Base-by-base conservation (phyloP, 2,888 invertebrate genomes). In the Suillia variegata region DNA sequence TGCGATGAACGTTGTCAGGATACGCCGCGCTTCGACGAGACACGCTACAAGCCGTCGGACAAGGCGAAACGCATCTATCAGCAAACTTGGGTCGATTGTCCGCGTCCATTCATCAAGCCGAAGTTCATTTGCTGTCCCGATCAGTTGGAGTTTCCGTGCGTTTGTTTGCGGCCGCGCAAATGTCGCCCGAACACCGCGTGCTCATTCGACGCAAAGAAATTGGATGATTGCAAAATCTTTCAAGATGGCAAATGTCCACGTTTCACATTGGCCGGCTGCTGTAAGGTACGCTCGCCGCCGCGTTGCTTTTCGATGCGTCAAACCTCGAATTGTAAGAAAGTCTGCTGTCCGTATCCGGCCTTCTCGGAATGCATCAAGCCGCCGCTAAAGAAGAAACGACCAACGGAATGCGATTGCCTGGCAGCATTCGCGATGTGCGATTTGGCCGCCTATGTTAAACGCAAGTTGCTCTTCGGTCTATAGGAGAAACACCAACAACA, bases 41-140 rank as follows among this genome's bases (percentile, higher is more conserved):
- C 77, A 12, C 78, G 77, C 49, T 80, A 77, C 17, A 67, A 71
- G 2, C 69, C 69, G 5, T 74, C 73, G 1, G 75, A 80, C 45
- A 78, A 79, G 61, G 64, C 70, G 0, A 75, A 69, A 13, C 71
- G 76, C 1, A 67, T 62, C 38, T 80, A 80, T 55, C 76, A 73
- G 66, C 80, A 78, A 52, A 80, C 80, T 3, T 80, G 80, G 80
- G 70, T 77, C 0, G 62, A 69, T 13, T 80, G 80, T 34, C 78
- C 80, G 0, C 63, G 72, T 1, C 2, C 70, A 6, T 45, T 64
- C 24, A 65, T 71, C 0, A 71, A 68, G 10, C 68, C 70, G 17
- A 73, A 71, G 38, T 54, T 73, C 17, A 59, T 73, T 1, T 80
- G 80, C 53, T 67, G 63, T 18, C 61, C 57, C 13, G 65, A 66